A percentile compares a stretch with the other conserved stretches of the same genome.
Conservation (phyloP, 2,888 invertebrate species). For the Pseudococcus longispinus region DNA sequence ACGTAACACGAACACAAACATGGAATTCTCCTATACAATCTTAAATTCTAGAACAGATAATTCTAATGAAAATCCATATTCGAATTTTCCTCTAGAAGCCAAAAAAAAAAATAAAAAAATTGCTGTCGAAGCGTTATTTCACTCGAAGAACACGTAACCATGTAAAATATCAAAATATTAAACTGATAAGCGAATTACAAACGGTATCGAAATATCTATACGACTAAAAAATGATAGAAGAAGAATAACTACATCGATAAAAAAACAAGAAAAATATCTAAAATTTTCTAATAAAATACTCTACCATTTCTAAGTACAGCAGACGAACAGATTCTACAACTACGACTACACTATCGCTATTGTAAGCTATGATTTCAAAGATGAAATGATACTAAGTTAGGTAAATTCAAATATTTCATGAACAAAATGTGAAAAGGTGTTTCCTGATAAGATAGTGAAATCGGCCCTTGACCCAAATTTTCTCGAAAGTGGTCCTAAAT, state of each 20-base stretch:
- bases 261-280: not conserved
- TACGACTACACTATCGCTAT: not conserved
- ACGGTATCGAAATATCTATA: not conserved
- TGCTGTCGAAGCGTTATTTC: not conserved
- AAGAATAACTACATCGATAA: not conserved
- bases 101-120: not conserved
- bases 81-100: not conserved
- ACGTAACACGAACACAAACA: not conserved
- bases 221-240: not conserved
- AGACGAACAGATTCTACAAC: not conserved
- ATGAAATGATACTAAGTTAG: not conserved
- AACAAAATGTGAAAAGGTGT: no score
- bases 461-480: no score
- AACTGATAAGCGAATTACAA: not conserved
- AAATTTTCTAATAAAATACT: not conserved
- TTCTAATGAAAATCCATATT: not conserved
- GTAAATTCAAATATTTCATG: not conserved
- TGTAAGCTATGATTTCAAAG: not conserved
- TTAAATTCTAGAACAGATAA: not conserved
- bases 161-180: not conserved
- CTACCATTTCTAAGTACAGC: not conserved
- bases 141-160: not conserved
- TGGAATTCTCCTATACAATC: conserved; percentile 3
- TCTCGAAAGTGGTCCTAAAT: no score
- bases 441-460: not conserved